phyloP scores from a whole-genome alignment of 2,888 invertebrate species.

The Aleiodes leptofemur region DNA sequence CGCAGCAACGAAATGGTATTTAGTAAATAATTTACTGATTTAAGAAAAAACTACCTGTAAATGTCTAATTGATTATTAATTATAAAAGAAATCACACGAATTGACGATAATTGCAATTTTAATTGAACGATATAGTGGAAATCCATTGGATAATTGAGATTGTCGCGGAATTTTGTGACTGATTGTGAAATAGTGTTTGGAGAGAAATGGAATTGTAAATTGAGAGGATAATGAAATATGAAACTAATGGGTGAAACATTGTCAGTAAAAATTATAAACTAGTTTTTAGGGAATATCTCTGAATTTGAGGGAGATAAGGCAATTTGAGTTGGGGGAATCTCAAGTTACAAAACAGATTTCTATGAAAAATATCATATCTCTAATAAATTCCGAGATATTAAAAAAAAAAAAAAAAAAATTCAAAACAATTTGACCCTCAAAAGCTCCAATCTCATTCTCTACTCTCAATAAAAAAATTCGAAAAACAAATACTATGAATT shows the following conservation, averaged over 20 bases:
- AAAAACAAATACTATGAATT: too few relatives aligned
- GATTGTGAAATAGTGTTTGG: background rate
- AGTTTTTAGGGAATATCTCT: too few relatives aligned
- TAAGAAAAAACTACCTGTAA: conserved; percentile 52
- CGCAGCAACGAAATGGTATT: conserved; percentile 56
- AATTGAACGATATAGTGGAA: background rate
- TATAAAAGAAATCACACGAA: background rate
- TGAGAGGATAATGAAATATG: conserved; percentile 1
- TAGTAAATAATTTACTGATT: conserved; percentile 30
- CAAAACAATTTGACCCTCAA: too few relatives aligned
- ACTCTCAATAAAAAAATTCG: too few relatives aligned
- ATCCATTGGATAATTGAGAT: too few relatives aligned
- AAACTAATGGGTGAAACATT: background rate
- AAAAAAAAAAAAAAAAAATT: background rate
- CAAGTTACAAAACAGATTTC: too few relatives aligned
- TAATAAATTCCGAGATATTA: background rate
- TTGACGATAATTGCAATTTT: conserved; percentile 3
- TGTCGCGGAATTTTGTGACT: background rate
- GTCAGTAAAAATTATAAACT: too few relatives aligned
- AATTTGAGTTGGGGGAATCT: too few relatives aligned
- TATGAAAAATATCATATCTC: background rate
- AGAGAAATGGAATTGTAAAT: background rate
- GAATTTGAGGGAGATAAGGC: too few relatives aligned
- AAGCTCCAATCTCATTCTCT: too few relatives aligned
- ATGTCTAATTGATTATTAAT: conserved; percentile 59